phyloP scores from a whole-genome alignment of 2,113 vertebrate genomes.

The Drymodes brunneopygia region DNA sequence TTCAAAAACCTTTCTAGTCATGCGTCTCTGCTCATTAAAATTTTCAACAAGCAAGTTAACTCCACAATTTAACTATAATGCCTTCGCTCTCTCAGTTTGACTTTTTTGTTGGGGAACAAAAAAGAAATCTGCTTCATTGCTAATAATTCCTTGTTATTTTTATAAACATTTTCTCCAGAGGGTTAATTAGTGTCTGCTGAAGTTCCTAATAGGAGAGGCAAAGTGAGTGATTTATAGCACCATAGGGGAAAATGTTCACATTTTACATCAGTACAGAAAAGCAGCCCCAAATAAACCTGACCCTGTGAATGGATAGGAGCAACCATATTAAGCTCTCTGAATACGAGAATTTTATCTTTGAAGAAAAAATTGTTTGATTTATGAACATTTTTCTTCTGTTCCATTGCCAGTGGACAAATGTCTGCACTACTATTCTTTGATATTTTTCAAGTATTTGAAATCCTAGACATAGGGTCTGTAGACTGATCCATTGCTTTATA shows the following conservation, averaged over 20 bases:
- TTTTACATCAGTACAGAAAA: background rate
- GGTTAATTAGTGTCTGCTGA: slow-evolving; percentile 48
- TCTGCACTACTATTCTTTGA: background rate
- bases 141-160: slow-evolving; percentile 41
- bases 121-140: background rate
- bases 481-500: background rate
- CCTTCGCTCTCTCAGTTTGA: background rate
- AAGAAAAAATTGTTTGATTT: slow-evolving; percentile 9
- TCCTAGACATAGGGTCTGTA: background rate
- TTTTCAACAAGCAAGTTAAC: background rate
- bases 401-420: background rate
- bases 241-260: background rate
- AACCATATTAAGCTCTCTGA: background rate
- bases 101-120: background rate
- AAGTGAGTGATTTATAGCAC: slow-evolving; percentile 8
- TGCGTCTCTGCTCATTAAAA: background rate
- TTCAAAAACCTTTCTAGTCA: background rate
- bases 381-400: background rate
- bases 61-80: background rate
- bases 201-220: background rate
- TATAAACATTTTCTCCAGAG: slow-evolving; percentile 52
- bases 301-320: background rate
- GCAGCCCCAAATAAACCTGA: background rate
- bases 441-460: background rate
- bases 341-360: background rate